A percentile compares a stretch with the other conserved stretches of the same genome.
phyloP scores from a whole-genome alignment of 1,140 invertebrate species.

The Eumaeus atala region DNA sequence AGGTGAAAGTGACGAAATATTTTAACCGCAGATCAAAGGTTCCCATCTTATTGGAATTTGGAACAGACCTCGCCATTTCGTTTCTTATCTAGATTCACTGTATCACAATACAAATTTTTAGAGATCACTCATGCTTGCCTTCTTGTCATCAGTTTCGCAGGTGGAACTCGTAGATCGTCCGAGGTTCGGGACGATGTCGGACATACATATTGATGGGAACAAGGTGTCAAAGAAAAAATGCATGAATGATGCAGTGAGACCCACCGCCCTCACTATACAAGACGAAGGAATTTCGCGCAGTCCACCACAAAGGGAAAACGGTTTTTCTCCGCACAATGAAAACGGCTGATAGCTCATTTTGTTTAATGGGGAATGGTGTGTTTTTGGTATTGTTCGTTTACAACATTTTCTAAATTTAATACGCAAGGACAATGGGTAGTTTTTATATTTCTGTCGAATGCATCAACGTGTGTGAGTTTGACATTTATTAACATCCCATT shows the following conservation, averaged over 20 bases:
- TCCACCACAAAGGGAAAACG: slow-evolving; percentile 47
- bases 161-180: slow-evolving; percentile 12
- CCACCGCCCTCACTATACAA: slow-evolving; percentile 55
- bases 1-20: too few species aligned
- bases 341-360: slow-evolving; percentile 60
- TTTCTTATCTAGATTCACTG: too few species aligned
- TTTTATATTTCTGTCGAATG: not conserved
- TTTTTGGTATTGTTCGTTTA: slow-evolving; percentile 9
- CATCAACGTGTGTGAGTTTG: not conserved
- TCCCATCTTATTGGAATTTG: too few species aligned
- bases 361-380: slow-evolving; percentile 37
- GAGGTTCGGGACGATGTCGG: slow-evolving; percentile 5
- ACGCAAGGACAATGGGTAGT: not conserved
- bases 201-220: slow-evolving; percentile 61
- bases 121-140: not conserved
- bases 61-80: not conserved
- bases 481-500: not conserved
- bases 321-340: slow-evolving; percentile 43
- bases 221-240: slow-evolving; percentile 63
- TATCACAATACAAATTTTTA: too few species aligned
- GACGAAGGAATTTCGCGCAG: slow-evolving; percentile 62
- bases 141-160: slow-evolving; percentile 7
- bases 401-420: slow-evolving; percentile 4
- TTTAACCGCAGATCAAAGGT: too few species aligned
- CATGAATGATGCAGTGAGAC: slow-evolving; percentile 70